Evolutionary conservation across 2,113 vertebrate genomes (phyloP).

Genomic region (Oryzias woworae): DNA sequence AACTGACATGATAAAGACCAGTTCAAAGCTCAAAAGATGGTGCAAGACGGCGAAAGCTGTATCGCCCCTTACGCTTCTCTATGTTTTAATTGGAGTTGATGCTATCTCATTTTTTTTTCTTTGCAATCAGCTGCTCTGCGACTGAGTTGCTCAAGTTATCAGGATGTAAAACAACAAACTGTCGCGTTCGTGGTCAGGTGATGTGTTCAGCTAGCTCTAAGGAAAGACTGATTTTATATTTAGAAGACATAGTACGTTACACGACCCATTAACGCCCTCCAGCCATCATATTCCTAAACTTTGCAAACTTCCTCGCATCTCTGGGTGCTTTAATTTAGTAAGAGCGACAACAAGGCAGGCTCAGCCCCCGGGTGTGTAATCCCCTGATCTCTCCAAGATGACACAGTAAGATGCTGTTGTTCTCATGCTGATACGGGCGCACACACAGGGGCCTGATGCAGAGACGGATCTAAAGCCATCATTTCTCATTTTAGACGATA

Average conservation of each 20-base stretch:
- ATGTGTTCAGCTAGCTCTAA: neutral
- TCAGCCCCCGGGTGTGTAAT: constrained; percentile 58
- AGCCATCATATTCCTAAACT: constrained; percentile 10
- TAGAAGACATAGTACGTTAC: neutral
- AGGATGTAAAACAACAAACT: too few species aligned
- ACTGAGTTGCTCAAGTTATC: constrained; percentile 18
- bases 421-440: constrained; percentile 37
- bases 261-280: neutral
- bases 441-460: constrained; percentile 16
- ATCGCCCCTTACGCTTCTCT: constrained; percentile 3
- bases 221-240: neutral
- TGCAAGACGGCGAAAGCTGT: constrained; percentile 13
- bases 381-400: constrained; percentile 65
- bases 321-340: constrained; percentile 26
- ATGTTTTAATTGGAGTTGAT: constrained; percentile 21
- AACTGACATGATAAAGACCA: constrained; percentile 28
- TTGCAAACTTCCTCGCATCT: constrained; percentile 26
- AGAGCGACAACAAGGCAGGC: constrained; percentile 51
- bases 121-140: constrained; percentile 16
- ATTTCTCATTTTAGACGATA: neutral
- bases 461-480: constrained; percentile 2
- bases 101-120: constrained; percentile 14
- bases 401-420: constrained; percentile 62
- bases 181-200: constrained; percentile 16
- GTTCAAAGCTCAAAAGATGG: constrained; percentile 36